Evolutionary conservation across 1,140 invertebrate genomes (phyloP).

Genomic region (Halictus rubicundus): DNA sequence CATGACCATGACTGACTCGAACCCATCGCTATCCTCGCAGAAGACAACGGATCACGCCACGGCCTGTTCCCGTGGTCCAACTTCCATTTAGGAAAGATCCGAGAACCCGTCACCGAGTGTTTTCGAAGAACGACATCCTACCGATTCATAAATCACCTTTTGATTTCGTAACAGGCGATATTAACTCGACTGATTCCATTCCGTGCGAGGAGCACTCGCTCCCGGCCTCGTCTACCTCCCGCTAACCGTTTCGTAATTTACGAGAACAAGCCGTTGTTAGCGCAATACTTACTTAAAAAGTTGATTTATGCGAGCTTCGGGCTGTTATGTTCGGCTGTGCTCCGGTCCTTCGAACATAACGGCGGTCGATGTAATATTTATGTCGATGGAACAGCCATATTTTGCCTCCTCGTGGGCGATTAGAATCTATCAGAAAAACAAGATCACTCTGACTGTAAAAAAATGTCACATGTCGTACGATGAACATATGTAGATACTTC

Average conservation of each 20-base stretch:
- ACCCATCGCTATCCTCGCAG: not conserved
- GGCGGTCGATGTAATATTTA: slow-evolving; percentile 20
- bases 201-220: slow-evolving; percentile 5
- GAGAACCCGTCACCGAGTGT: slow-evolving; percentile 10
- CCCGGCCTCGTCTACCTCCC: not conserved
- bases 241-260: slow-evolving; percentile 32
- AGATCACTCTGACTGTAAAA: no score
- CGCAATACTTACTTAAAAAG: not conserved
- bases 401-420: not conserved
- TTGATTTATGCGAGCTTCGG: slow-evolving; percentile 21
- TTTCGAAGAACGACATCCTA: slow-evolving; percentile 41
- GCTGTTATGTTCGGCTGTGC: not conserved
- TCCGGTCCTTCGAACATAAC: not conserved
- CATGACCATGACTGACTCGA: not conserved
- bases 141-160: slow-evolving; percentile 53
- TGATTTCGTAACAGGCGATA: slow-evolving; percentile 41
- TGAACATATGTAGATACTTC: no score
- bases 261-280: slow-evolving; percentile 11
- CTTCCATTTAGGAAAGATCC: not conserved
- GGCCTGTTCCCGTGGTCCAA: not conserved
- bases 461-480: no score
- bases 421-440: not conserved
- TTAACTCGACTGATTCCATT: slow-evolving; percentile 38
- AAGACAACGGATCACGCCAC: not conserved
- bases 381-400: not conserved